Evolutionary conservation across 2,888 invertebrate species (phyloP).

Genomic region (Orthonevra nobilis): DNA sequence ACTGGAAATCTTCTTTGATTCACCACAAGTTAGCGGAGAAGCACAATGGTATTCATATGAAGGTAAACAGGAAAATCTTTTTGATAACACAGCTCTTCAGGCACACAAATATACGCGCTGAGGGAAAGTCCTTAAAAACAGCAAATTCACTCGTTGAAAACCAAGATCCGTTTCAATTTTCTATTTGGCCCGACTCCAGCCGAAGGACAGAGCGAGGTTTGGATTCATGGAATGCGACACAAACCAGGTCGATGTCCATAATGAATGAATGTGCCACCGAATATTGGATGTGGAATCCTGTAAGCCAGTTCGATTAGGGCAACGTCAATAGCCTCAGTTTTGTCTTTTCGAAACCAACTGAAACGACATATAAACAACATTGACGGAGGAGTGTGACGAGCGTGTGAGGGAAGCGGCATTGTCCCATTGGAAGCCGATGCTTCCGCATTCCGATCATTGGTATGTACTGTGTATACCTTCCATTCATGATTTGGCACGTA

Average conservation of each 20-base stretch:
- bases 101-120: slow-evolving; percentile 22
- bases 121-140: no score
- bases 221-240: no score
- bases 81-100: no score
- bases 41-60: slow-evolving; percentile 38
- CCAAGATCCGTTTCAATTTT: slow-evolving; percentile 33
- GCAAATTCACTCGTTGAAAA: no score
- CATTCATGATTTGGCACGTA: slow-evolving; percentile 73
- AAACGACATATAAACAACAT: background rate
- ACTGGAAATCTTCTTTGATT: slow-evolving; percentile 10
- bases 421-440: slow-evolving; percentile 24
- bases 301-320: slow-evolving; percentile 39
- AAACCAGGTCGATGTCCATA: slow-evolving; percentile 22
- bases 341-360: background rate
- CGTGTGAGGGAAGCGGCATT: slow-evolving; percentile 11
- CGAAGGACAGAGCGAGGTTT: no score
- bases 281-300: slow-evolving; percentile 6
- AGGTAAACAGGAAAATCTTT: slow-evolving; percentile 39
- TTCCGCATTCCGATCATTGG: slow-evolving; percentile 2
- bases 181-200: no score
- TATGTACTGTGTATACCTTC: no score
- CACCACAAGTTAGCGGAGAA: slow-evolving; percentile 10
- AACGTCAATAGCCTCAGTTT: background rate
- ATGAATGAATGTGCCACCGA: slow-evolving; percentile 12
- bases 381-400: background rate